These are phyloP conservation scores for Larimichthys polyactis DNA, from an alignment of 2,113 vertebrate species.

Conservation along the genomic window DNA sequence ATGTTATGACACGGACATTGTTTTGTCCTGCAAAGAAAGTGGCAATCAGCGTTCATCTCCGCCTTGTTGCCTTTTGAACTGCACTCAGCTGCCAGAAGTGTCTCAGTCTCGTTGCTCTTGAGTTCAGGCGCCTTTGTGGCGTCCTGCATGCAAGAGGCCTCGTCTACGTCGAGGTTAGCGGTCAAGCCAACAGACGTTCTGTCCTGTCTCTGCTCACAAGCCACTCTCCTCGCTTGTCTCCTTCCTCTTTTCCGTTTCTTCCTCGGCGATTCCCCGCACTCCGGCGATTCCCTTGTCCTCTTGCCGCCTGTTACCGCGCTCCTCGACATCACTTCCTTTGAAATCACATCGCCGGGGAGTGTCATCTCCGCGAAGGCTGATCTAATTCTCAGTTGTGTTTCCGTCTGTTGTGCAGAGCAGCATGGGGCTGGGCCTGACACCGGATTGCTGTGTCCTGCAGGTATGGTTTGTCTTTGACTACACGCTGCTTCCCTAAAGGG, in stretches of 20 bases:
- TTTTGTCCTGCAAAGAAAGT: slow-evolving; percentile 7
- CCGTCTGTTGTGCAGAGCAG: slow-evolving; percentile 45
- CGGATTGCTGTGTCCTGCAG: slow-evolving; percentile 48
- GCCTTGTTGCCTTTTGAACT: background rate
- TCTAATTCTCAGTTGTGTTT: slow-evolving; percentile 14
- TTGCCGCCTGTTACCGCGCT: slow-evolving; percentile 17
- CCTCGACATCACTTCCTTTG: slow-evolving; percentile 21
- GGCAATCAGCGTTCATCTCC: slow-evolving; percentile 21
- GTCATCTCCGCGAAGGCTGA: slow-evolving; percentile 6
- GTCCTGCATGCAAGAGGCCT: background rate
- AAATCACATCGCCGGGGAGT: background rate
- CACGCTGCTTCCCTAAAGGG: slow-evolving; percentile 51
- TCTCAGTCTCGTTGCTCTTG: background rate
- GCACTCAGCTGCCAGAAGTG: background rate
- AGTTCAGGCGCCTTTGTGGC: background rate
- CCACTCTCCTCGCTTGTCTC: slow-evolving; percentile 40
- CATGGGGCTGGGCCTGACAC: slow-evolving; percentile 22
- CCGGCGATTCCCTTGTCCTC: slow-evolving; percentile 34
- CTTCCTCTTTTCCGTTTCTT: slow-evolving; percentile 63
- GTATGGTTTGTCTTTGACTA: slow-evolving; percentile 64
- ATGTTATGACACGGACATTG: background rate
- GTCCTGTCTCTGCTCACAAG: slow-evolving; percentile 4
- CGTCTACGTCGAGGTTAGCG: background rate
- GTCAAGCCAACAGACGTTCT: background rate
- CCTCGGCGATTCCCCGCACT: background rate